A percentile compares a stretch with the other conserved stretches of the same genome.
Conservation (phyloP, 2,888 invertebrate genomes). For the Julus scanicus region DNA sequence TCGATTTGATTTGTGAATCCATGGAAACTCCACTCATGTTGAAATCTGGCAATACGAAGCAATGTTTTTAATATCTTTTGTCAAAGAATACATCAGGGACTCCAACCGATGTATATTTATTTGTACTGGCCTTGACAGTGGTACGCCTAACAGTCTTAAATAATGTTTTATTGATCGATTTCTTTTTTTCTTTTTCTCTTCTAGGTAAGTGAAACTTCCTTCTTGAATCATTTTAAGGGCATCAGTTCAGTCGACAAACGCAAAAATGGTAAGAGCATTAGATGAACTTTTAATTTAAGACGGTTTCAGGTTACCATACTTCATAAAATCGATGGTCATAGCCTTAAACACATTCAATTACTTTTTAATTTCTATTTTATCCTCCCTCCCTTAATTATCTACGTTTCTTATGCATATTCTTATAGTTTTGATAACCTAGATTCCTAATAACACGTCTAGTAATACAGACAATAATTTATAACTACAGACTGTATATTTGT, state of each 20-base stretch:
- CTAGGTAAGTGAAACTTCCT: conserved; percentile 35
- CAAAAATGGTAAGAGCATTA: background rate
- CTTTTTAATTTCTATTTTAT: too few species aligned
- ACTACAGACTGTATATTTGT: too few species aligned
- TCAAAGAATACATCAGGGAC: background rate
- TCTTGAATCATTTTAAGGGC: background rate
- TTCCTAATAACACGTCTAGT: too few species aligned
- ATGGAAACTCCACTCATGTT: background rate
- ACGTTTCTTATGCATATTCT: too few species aligned
- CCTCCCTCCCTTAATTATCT: too few species aligned
- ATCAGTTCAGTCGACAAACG: background rate
- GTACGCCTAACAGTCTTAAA: background rate
- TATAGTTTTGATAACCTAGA: too few species aligned
- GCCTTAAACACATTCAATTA: too few species aligned
- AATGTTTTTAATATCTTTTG: background rate
- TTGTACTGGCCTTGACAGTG: conserved; percentile 8
- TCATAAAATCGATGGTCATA: too few species aligned
- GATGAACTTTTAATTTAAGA: background rate
- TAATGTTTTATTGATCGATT: background rate
- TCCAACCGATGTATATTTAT: background rate
- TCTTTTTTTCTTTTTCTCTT: background rate
- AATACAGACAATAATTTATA: too few species aligned
- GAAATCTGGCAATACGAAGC: background rate
- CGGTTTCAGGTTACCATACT: background rate
- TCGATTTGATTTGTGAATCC: background rate